phyloP scores from a whole-genome alignment of 1,140 invertebrate species.

The Aethina tumida region DNA sequence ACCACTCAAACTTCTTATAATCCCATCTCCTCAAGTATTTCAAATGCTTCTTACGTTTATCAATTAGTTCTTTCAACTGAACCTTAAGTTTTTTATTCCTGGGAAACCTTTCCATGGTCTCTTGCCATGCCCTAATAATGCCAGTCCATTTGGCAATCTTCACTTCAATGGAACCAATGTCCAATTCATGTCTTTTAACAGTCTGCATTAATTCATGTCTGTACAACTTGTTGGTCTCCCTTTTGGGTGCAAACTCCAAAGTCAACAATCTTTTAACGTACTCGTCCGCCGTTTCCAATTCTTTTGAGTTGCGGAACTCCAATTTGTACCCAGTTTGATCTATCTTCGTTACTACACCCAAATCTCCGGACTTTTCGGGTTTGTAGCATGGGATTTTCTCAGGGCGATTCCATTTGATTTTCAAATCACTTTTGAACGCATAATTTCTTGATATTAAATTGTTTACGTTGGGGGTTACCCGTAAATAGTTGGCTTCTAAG shows the following conservation, averaged over 20 bases:
- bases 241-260: conserved; percentile 41
- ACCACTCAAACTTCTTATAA: conserved; percentile 77
- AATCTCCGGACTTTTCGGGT: conserved; percentile 48
- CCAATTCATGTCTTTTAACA: conserved; percentile 46
- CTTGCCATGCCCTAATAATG: conserved; percentile 45
- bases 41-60: conserved; percentile 61
- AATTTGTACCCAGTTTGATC: conserved; percentile 31
- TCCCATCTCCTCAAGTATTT: conserved; percentile 59
- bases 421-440: conserved; percentile 45
- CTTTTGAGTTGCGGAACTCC: conserved; percentile 39
- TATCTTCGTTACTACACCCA: conserved; percentile 35
- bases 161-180: conserved; percentile 45
- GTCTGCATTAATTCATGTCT: conserved; percentile 37
- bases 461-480: too few relatives aligned
- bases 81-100: conserved; percentile 44
- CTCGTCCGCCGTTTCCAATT: conserved; percentile 45
- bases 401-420: conserved; percentile 54
- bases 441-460: too few relatives aligned
- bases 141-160: conserved; percentile 39
- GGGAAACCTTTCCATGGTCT: conserved; percentile 38
- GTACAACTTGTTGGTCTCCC: conserved; percentile 31
- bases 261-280: conserved; percentile 46
- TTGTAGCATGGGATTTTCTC: conserved; percentile 42
- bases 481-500: too few relatives aligned
- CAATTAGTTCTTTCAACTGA: conserved; percentile 59